These are phyloP conservation scores for Ornithorhynchus anatinus DNA, from an alignment of 2,113 vertebrate species.

Conservation along the genomic window DNA sequence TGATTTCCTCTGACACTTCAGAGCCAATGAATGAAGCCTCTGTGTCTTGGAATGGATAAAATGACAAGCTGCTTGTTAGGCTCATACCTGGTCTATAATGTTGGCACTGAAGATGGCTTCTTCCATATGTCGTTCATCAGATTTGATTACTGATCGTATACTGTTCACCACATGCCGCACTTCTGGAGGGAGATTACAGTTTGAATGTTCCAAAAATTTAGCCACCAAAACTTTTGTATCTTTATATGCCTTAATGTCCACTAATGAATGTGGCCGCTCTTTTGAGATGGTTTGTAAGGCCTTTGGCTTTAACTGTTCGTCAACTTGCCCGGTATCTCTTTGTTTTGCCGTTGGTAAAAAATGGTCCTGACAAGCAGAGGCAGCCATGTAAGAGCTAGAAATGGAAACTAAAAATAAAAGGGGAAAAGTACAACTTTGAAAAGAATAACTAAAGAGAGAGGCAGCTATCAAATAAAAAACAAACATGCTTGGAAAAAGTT, in stretches of 20 bases:
- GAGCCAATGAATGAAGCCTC: too few species aligned
- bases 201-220: slow-evolving; percentile 93
- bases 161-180: slow-evolving; percentile 90
- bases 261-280: slow-evolving; percentile 82
- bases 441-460: neutral
- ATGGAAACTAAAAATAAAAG: slow-evolving; percentile 61
- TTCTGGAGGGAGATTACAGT: slow-evolving; percentile 86
- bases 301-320: slow-evolving; percentile 73
- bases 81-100: slow-evolving; percentile 86
- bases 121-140: slow-evolving; percentile 89
- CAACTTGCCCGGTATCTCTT: slow-evolving; percentile 70
- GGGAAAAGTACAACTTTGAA: slow-evolving; percentile 49
- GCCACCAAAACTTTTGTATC: slow-evolving; percentile 94
- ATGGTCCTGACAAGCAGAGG: slow-evolving; percentile 60
- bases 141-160: slow-evolving; percentile 84
- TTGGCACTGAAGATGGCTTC: slow-evolving; percentile 89
- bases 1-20: too few species aligned
- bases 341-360: slow-evolving; percentile 58
- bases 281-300: slow-evolving; percentile 65
- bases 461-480: neutral
- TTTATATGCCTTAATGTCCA: slow-evolving; percentile 89
- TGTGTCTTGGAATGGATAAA: too few species aligned
- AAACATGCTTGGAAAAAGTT: neutral
- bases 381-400: slow-evolving; percentile 59
- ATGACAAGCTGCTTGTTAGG: too few species aligned